Conservation (phyloP, 1,140 invertebrate genomes). For the Myzus persicae region DNA sequence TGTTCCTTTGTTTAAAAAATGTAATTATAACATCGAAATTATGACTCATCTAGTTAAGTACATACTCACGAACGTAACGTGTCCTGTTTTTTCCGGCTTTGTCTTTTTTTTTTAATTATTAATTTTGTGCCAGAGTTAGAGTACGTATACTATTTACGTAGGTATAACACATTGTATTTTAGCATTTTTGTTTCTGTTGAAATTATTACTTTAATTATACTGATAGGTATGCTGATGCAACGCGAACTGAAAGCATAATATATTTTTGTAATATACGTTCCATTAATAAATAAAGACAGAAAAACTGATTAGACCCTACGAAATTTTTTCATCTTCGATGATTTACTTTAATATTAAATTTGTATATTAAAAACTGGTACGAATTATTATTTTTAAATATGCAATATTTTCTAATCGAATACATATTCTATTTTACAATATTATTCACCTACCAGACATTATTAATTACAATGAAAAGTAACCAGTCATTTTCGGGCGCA, state of each 20-base stretch:
- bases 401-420: neutral
- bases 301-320: neutral
- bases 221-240: neutral
- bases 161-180: neutral
- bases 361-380: neutral
- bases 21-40: neutral
- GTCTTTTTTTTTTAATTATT: neutral
- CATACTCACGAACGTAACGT: neutral
- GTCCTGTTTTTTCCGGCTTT: neutral
- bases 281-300: neutral
- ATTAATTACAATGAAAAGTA: neutral
- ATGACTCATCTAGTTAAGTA: neutral
- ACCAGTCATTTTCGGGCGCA: neutral
- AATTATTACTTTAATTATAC: neutral
- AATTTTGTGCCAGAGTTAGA: too few relatives aligned
- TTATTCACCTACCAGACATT: neutral
- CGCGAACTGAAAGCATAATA: neutral
- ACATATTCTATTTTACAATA: neutral
- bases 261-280: neutral
- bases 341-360: neutral
- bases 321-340: neutral
- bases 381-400: too few relatives aligned
- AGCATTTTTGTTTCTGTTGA: neutral
- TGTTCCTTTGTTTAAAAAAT: neutral
- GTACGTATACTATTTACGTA: neutral